Evolutionary conservation across 2,888 invertebrate species (phyloP).

Genomic region (Netelia inedita): DNA sequence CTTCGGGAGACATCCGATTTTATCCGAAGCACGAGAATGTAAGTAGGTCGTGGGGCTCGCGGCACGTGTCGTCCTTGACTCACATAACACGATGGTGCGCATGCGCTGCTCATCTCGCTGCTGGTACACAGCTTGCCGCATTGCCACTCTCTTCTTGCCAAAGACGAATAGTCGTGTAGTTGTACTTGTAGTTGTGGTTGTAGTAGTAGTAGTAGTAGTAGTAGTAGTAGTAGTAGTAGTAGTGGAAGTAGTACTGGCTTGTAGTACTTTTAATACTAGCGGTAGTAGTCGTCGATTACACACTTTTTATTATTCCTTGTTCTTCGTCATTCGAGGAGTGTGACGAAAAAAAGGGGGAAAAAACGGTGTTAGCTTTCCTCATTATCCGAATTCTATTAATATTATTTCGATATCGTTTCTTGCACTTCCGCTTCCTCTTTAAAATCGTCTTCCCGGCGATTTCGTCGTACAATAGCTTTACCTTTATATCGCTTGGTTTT

Average conservation of each 20-base stretch:
- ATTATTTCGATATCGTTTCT: constrained; percentile 14
- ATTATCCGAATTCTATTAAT: constrained; percentile 25
- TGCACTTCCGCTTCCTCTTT: constrained; percentile 44
- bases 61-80: constrained; percentile 86
- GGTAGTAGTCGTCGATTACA: constrained; percentile 29
- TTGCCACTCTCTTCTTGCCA: constrained; percentile 68
- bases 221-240: too few relatives aligned
- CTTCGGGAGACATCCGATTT: constrained; percentile 80
- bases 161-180: constrained; percentile 30
- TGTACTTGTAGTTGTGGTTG: too few relatives aligned
- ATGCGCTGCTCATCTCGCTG: constrained; percentile 77
- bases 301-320: constrained; percentile 79
- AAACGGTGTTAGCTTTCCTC: neutral
- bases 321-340: constrained; percentile 70
- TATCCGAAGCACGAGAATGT: constrained; percentile 82
- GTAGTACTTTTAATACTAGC: too few relatives aligned
- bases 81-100: constrained; percentile 83
- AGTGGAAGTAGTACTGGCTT: too few relatives aligned
- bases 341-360: neutral
- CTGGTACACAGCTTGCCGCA: constrained; percentile 72
- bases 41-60: constrained; percentile 84
- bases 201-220: too few relatives aligned
- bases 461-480: neutral
- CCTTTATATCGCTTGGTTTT: neutral
- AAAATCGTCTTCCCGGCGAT: neutral